phyloP scores from a whole-genome alignment of 2,888 invertebrate species.

The Sussaba pulchella region DNA sequence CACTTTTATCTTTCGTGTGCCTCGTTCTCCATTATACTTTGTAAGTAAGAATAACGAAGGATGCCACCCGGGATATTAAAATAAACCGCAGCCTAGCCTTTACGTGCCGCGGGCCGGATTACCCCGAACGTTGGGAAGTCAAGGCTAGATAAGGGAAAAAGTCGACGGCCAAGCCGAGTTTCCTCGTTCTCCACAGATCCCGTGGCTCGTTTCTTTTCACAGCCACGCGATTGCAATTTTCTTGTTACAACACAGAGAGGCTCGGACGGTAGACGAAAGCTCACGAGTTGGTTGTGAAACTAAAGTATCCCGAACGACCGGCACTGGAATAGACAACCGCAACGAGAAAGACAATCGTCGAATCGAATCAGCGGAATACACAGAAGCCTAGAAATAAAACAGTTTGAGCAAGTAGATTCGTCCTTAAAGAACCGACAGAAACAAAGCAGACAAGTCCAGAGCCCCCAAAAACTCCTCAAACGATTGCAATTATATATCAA shows the following conservation, averaged over 20 bases:
- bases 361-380: neutral
- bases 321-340: neutral
- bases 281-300: neutral
- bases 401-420: neutral
- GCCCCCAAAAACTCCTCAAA: too few species aligned
- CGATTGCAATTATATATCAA: too few species aligned
- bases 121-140: conserved; percentile 46
- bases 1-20: conserved; percentile 48
- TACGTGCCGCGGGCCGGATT: conserved; percentile 62
- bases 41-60: conserved; percentile 74
- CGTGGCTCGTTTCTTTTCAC: conserved; percentile 13
- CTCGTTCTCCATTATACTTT: conserved; percentile 71
- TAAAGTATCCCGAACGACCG: neutral
- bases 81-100: conserved; percentile 68
- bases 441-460: neutral
- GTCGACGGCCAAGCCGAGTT: conserved; percentile 44
- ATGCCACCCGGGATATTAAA: conserved; percentile 73
- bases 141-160: conserved; percentile 52
- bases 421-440: neutral
- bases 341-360: neutral
- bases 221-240: conserved; percentile 39
- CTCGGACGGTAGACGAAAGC: conserved; percentile 12
- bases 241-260: conserved; percentile 25
- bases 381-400: neutral
- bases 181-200: conserved; percentile 32